Percentiles rank a stretch among this genome's conserved stretches.
Evolutionary conservation across 2,113 vertebrate species (phyloP).

Genomic region (Larimichthys polyactis): DNA sequence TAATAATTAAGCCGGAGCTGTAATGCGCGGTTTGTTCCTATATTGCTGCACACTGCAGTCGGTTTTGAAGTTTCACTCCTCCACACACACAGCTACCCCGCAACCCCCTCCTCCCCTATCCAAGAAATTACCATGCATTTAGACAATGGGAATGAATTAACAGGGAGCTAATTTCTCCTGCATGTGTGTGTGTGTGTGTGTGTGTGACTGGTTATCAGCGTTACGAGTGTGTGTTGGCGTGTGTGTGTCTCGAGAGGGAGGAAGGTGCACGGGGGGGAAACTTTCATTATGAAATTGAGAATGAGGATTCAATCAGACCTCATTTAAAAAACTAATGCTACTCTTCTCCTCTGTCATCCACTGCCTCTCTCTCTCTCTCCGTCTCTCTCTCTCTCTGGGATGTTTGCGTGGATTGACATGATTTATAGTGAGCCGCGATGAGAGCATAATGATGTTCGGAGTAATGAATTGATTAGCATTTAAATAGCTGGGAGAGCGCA

Average conservation of each 20-base stretch:
- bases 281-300: slow-evolving; percentile 70
- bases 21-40: slow-evolving; percentile 67
- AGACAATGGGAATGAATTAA: slow-evolving; percentile 71
- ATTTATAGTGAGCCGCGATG: slow-evolving; percentile 54
- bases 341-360: slow-evolving; percentile 5
- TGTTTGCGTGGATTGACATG: slow-evolving; percentile 45
- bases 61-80: slow-evolving; percentile 52
- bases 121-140: slow-evolving; percentile 60
- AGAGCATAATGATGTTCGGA: slow-evolving; percentile 63
- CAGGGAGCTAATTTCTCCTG: slow-evolving; percentile 58
- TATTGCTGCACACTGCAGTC: slow-evolving; percentile 47
- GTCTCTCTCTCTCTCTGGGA: slow-evolving; percentile 8
- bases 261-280: slow-evolving; percentile 19
- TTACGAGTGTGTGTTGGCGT: not conserved
- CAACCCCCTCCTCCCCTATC: not conserved
- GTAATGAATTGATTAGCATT: slow-evolving; percentile 79
- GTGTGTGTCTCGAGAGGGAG: not conserved
- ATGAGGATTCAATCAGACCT: slow-evolving; percentile 66
- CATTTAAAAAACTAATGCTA: slow-evolving; percentile 65
- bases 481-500: slow-evolving; percentile 52
- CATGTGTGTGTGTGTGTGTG: slow-evolving; percentile 3
- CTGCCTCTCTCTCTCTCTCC: not conserved
- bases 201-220: slow-evolving; percentile 57
- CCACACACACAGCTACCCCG: not conserved
- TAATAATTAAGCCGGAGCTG: slow-evolving; percentile 73